Evolutionary conservation across 2,888 invertebrate species (phyloP).

Genomic region (Dasypolia templi): DNA sequence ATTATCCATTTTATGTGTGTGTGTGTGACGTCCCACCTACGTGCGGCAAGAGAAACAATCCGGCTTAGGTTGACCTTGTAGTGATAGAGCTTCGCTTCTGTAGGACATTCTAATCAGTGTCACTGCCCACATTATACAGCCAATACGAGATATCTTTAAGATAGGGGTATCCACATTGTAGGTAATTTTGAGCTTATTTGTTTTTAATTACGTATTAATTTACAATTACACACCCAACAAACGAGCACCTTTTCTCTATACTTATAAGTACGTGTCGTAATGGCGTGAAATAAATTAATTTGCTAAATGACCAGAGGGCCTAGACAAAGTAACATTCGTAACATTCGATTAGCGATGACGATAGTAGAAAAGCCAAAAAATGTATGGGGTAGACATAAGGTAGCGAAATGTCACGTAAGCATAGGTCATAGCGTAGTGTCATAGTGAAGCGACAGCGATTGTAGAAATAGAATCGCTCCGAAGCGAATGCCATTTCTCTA

Average conservation of each 20-base stretch:
- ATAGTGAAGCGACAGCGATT: no score
- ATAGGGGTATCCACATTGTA: constrained; percentile 25
- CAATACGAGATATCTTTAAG: constrained; percentile 5
- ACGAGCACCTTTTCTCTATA: neutral
- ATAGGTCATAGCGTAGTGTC: no score
- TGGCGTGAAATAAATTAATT: neutral
- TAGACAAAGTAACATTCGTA: no score
- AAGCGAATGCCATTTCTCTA: no score
- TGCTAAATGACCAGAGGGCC: no score
- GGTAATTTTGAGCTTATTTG: constrained; percentile 24
- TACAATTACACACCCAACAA: neutral
- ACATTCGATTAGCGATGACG: no score
- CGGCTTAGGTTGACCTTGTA: neutral
- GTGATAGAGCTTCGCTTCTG: constrained; percentile 26
- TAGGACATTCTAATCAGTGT: constrained; percentile 25
- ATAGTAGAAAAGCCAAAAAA: no score
- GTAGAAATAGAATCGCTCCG: no score
- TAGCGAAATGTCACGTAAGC: no score
- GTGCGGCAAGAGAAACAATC: neutral
- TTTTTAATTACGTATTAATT: constrained; percentile 16
- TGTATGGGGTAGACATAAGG: no score
- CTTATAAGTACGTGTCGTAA: neutral
- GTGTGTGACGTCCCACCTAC: no score
- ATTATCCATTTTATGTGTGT: neutral
- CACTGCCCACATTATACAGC: neutral